Percentiles rank a stretch among this genome's conserved stretches.
phyloP scores from a whole-genome alignment of 2,888 invertebrate species.

The Melinaea marsaeus region DNA sequence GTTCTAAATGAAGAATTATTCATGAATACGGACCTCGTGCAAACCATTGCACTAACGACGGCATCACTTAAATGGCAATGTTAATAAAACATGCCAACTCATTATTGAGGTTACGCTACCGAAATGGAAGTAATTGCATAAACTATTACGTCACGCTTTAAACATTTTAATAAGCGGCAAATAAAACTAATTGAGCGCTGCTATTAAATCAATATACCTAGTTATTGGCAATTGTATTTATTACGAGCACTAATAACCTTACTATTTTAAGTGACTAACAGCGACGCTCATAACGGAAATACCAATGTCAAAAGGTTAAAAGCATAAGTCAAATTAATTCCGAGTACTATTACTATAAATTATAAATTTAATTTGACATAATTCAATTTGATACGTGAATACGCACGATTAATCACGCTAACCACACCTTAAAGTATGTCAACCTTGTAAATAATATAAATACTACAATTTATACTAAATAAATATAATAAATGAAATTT shows the following conservation, averaged over 20 bases:
- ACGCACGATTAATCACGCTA: conserved; percentile 8
- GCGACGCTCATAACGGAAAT: conserved; percentile 31
- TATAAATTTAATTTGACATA: neutral
- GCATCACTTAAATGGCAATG: conserved; percentile 34
- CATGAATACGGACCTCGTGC: conserved; percentile 47
- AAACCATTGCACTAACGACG: conserved; percentile 35
- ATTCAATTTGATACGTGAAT: conserved; percentile 8
- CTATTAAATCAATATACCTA: too few species aligned
- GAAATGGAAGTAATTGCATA: conserved; percentile 21
- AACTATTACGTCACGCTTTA: conserved; percentile 24
- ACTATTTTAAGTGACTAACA: conserved; percentile 20
- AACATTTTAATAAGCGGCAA: conserved; percentile 49
- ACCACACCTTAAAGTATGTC: conserved; percentile 4
- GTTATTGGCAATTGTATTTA: too few species aligned
- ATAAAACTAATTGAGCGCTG: too few species aligned
- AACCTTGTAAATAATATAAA: conserved; percentile 28
- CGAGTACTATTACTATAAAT: conserved; percentile 8
- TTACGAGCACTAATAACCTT: conserved; percentile 17
- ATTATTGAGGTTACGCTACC: conserved; percentile 33
- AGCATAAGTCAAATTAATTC: conserved; percentile 35
- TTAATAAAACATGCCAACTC: conserved; percentile 35
- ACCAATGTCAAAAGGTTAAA: conserved; percentile 42
- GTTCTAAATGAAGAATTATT: conserved; percentile 63
- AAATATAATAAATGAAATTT: too few species aligned
- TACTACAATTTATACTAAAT: too few species aligned